These are phyloP conservation scores for Belgica antarctica DNA, from an alignment of 2,888 invertebrate genomes.

Conservation along the genomic window DNA sequence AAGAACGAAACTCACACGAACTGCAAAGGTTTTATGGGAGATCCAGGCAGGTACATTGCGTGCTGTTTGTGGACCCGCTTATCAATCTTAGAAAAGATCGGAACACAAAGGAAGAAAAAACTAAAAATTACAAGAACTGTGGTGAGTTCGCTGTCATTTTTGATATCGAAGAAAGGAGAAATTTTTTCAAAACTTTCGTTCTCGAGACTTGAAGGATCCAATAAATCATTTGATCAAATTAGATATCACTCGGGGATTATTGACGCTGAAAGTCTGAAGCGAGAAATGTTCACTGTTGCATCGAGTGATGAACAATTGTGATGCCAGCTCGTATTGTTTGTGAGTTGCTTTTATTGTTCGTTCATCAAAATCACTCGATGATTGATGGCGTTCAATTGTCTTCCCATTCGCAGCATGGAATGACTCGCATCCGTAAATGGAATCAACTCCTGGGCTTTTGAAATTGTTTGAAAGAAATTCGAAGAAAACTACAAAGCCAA, in stretches of 20 bases:
- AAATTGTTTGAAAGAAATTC: not conserved
- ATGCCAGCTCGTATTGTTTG: not conserved
- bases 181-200: conserved; percentile 13
- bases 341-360: not conserved
- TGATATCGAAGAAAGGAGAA: conserved; percentile 2
- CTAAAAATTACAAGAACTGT: not conserved
- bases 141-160: conserved; percentile 2
- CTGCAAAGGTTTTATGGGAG: not conserved
- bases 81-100: not conserved
- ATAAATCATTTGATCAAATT: conserved; percentile 43
- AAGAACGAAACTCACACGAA: not conserved
- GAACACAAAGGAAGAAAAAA: not conserved
- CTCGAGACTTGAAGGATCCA: not conserved
- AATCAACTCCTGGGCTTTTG: conserved; percentile 3
- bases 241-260: conserved; percentile 23
- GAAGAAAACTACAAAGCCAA: not conserved
- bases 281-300: conserved; percentile 25
- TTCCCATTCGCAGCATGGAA: conserved; percentile 9
- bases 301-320: conserved; percentile 4
- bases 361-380: not conserved
- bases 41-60: not conserved
- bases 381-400: conserved; percentile 22
- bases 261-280: not conserved
- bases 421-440: not conserved
- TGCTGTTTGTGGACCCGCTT: not conserved